Evolutionary conservation across 2,797 vertebrate species (phyloP).

Genomic region (Morus bassanus): DNA sequence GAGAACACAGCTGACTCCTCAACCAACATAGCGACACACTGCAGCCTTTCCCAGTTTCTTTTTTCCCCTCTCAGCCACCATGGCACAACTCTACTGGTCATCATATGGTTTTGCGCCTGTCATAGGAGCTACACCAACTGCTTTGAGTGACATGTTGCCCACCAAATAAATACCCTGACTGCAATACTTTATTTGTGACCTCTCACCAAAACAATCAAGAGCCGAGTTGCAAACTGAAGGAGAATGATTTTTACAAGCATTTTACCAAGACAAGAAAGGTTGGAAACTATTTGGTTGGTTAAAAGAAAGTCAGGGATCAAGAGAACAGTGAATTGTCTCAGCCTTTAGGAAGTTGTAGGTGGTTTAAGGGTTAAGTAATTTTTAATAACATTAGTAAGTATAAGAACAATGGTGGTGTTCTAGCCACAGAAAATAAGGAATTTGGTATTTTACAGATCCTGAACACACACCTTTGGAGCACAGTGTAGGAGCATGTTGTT

Average conservation of each 20-base stretch:
- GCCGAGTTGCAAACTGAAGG: not conserved
- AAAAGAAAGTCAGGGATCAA: not conserved
- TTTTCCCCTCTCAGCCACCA: not conserved
- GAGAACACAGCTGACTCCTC: not conserved
- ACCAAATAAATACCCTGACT: not conserved
- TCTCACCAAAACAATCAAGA: not conserved
- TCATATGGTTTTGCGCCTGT: not conserved
- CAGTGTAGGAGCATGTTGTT: not conserved
- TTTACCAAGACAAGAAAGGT: not conserved
- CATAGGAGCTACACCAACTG: not conserved
- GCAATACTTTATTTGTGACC: not conserved
- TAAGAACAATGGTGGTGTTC: not conserved
- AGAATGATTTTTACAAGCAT: not conserved
- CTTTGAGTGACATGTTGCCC: not conserved
- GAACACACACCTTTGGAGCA: not conserved
- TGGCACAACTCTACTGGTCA: not conserved
- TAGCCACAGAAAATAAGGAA: not conserved
- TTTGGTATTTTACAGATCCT: not conserved
- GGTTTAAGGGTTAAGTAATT: not conserved
- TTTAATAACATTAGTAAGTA: not conserved
- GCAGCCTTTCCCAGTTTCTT: not conserved
- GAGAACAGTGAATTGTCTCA: not conserved
- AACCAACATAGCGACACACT: not conserved
- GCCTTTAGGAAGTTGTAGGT: not conserved
- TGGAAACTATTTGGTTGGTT: not conserved